These are phyloP conservation scores for Lytechinus pictus DNA, from an alignment of 35 echinoderm and acorn worm species.

Conservation along the genomic window DNA sequence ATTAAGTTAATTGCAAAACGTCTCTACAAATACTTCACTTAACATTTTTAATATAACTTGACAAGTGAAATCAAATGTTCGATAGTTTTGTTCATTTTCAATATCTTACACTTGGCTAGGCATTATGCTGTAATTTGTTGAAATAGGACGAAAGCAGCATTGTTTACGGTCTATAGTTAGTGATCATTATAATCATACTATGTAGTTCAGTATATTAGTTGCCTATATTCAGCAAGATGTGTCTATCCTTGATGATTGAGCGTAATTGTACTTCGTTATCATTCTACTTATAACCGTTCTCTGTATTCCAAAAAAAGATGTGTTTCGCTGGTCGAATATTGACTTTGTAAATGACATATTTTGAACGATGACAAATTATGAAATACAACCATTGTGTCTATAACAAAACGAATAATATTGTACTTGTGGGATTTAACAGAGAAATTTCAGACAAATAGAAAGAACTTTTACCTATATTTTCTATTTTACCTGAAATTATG, in stretches of 20 bases:
- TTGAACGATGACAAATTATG: background rate
- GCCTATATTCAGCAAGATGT: background rate
- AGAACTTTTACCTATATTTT: background rate
- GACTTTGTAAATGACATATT: background rate
- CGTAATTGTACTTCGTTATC: background rate
- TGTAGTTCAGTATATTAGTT: too few species aligned
- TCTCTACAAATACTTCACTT: too few species aligned
- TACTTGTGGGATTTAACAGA: background rate
- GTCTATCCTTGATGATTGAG: background rate
- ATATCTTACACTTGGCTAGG: too few species aligned
- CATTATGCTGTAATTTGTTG: too few species aligned
- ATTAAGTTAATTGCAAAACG: too few species aligned
- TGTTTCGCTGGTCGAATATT: slow-evolving; percentile 18
- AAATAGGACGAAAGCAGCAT: too few species aligned
- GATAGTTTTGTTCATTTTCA: too few species aligned
- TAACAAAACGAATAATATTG: background rate
- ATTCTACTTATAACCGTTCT: background rate
- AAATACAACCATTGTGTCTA: background rate
- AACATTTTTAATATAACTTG: too few species aligned
- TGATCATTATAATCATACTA: too few species aligned
- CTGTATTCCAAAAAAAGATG: background rate
- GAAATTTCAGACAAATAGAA: too few species aligned
- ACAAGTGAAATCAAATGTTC: too few species aligned
- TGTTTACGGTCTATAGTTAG: too few species aligned
- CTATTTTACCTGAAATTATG: background rate